Conservation (phyloP, 53 echinoderm and acorn worm genomes). For the Actinopyga echinites region DNA sequence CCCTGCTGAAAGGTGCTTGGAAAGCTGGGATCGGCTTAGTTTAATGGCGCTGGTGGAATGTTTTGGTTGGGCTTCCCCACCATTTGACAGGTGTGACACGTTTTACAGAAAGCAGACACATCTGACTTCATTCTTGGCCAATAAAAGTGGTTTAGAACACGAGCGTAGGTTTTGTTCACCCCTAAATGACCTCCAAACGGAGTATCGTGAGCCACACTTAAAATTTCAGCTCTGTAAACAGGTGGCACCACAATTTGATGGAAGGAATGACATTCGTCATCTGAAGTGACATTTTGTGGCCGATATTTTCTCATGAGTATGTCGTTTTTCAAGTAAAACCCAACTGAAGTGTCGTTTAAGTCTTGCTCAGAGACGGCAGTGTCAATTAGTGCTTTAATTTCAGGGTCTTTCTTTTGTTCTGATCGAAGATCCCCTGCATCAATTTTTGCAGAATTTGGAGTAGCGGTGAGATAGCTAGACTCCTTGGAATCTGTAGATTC, state of each 20-base stretch:
- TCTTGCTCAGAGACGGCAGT: no score
- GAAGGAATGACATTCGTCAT: constrained; percentile 54
- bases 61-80: constrained; percentile 61
- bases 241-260: constrained; percentile 55
- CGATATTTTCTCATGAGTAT: constrained; percentile 65
- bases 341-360: no score
- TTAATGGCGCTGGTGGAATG: constrained; percentile 54
- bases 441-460: no score
- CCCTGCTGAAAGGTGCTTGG: constrained; percentile 57
- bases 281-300: constrained; percentile 47
- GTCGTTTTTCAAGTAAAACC: background rate
- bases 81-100: constrained; percentile 61
- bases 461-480: no score
- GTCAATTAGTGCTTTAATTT: no score
- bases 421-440: no score
- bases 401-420: no score
- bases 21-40: constrained; percentile 61
- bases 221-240: constrained; percentile 41
- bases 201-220: constrained; percentile 61
- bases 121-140: constrained; percentile 49
- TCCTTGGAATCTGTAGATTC: no score
- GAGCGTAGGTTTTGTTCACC: constrained; percentile 51
- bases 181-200: constrained; percentile 68
- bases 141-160: constrained; percentile 56
- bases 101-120: constrained; percentile 37